phyloP scores from a whole-genome alignment of 1,140 invertebrate genomes.

The Idris sp. region DNA sequence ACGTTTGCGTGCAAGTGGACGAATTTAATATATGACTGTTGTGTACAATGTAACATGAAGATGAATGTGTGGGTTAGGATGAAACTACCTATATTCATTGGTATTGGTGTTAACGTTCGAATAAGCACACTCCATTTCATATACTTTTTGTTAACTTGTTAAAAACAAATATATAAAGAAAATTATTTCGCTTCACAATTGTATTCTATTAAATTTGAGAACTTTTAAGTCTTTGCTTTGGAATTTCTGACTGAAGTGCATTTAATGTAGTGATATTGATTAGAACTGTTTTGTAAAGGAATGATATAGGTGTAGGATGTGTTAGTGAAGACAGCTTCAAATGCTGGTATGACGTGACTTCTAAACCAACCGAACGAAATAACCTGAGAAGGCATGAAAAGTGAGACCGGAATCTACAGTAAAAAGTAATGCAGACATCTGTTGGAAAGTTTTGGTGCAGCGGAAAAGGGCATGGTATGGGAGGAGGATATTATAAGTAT shows the following conservation, averaged over 20 bases:
- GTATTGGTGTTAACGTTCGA: constrained; percentile 73
- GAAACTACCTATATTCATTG: constrained; percentile 30
- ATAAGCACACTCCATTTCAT: constrained; percentile 61
- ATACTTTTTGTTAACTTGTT: constrained; percentile 69
- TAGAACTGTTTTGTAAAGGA: too few species aligned
- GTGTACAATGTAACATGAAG: constrained; percentile 17
- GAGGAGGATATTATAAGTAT: constrained; percentile 68
- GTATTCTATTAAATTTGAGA: too few species aligned
- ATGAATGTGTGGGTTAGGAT: constrained; percentile 13
- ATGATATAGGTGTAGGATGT: too few species aligned
- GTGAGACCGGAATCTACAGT: constrained; percentile 31
- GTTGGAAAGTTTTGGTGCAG: constrained; percentile 62
- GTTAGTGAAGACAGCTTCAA: too few species aligned
- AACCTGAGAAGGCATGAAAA: constrained; percentile 47
- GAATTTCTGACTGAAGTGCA: too few species aligned
- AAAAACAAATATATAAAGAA: constrained; percentile 66
- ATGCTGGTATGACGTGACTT: constrained; percentile 7
- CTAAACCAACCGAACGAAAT: constrained; percentile 24
- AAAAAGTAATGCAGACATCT: constrained; percentile 49
- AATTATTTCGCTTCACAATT: too few species aligned
- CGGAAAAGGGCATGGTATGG: constrained; percentile 36
- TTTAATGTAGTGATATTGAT: too few species aligned
- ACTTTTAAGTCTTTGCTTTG: too few species aligned
- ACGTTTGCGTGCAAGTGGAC: constrained; percentile 34
- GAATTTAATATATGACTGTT: constrained; percentile 42